Evolutionary conservation across 2,113 vertebrate genomes (phyloP), one percentile per base, ranked within the genome.

Genomic region (Hiodon tergisus): DNA sequence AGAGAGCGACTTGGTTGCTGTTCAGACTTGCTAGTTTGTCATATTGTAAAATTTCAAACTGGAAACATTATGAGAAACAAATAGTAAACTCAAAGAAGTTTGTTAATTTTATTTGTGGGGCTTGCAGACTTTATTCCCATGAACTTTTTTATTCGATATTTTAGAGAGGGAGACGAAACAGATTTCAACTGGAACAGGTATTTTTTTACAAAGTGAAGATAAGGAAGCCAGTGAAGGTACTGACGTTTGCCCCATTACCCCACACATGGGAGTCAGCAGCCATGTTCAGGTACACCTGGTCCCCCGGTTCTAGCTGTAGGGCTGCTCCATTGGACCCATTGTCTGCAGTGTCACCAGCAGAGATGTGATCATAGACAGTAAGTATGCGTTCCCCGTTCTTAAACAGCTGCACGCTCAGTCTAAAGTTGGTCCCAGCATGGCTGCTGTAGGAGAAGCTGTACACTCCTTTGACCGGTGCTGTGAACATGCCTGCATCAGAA

Each of bases 401-500:
- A 52, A 17, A 73, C 48, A 73, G 58, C 9, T 2, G 9, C 0
- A 31, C 1, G n/a, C n/a, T 16, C 10, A 4, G 47, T 31, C 1
- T 47, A 10, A 4, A 2, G 3, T 1, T 6, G 47, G 47, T 50
- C 3, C 6, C 5, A 16, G 48, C 47, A 14, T n/a, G 58, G 11
- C 17, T 11, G 1, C 46, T 14, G 50, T 52, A 73, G 47, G 1
- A 63, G 59, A 73, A 73, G 59, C 53, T 8, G 60, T 73, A 73
- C 59, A 73, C 72, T 62, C 72, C 72, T 53, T n/a, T 65, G 31
- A 73, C 59, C 4, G 60, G 58, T 51, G 50, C 72, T 17, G 72
- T 63, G 72, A 73, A 73, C 13, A 73, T 63, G 13, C 72, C 72
- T 73, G 59, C 46, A 60, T 60, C 70, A 72, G 11, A 61, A n/a